A percentile compares a stretch with the other conserved stretches of the same genome.
Conservation (phyloP, 2,888 invertebrate species). For the Apotomis turbidana region DNA sequence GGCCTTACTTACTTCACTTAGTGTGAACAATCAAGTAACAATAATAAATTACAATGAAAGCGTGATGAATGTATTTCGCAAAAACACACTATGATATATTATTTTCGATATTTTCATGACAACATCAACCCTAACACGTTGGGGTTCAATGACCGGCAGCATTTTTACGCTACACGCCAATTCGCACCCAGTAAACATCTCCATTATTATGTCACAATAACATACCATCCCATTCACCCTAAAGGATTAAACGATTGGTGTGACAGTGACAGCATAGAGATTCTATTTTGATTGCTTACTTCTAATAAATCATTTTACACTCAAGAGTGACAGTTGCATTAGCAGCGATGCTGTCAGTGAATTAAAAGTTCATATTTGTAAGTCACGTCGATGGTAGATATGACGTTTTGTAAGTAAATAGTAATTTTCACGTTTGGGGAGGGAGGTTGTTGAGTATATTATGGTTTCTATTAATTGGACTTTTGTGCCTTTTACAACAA, state of each 20-base stretch:
- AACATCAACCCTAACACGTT: constrained; percentile 2
- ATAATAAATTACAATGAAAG: neutral
- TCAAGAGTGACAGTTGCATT: neutral
- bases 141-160: constrained; percentile 15
- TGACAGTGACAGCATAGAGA: constrained; percentile 3
- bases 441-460: constrained; percentile 13
- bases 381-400: neutral
- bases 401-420: neutral
- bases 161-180: constrained; percentile 28
- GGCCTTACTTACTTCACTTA: too few relatives aligned
- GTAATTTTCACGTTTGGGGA: neutral
- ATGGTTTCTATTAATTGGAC: constrained; percentile 30
- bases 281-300: neutral
- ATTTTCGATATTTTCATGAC: constrained; percentile 12
- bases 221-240: constrained; percentile 7
- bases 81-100: neutral
- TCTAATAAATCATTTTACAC: neutral
- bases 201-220: constrained; percentile 18
- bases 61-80: neutral
- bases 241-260: neutral
- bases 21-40: too few relatives aligned
- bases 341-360: neutral
- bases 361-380: constrained; percentile 2
- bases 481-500: constrained; percentile 28
- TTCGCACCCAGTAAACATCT: constrained; percentile 9